phyloP scores from a whole-genome alignment of 2,113 vertebrate genomes.

The Myodes glareolus region DNA sequence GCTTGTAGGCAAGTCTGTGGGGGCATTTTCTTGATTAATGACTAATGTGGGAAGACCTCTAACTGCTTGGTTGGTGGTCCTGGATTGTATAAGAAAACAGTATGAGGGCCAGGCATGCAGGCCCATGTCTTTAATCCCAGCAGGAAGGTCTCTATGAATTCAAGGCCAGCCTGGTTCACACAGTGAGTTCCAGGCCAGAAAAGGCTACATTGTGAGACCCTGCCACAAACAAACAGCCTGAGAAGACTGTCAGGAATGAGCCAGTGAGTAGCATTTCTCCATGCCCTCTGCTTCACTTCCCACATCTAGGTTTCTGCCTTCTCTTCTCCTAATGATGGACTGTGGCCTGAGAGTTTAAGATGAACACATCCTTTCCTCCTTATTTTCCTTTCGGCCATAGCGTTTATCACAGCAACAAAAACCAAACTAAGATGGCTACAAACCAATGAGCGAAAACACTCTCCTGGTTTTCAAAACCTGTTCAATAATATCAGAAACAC shows the following conservation, averaged over 20 bases:
- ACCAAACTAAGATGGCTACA: background rate
- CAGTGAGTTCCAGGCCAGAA: background rate
- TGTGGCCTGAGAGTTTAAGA: background rate
- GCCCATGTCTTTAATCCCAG: background rate
- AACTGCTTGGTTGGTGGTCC: background rate
- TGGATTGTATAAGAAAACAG: background rate
- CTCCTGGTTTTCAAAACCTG: conserved; percentile 31
- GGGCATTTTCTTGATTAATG: background rate
- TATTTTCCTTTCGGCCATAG: no score
- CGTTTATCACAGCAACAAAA: background rate
- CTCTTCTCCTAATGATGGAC: background rate
- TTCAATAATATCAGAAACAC: background rate
- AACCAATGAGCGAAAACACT: conserved; percentile 13
- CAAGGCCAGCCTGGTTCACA: background rate
- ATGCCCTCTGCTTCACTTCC: background rate
- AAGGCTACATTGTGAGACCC: background rate
- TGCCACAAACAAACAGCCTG: background rate
- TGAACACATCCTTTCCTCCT: background rate
- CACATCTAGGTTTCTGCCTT: background rate
- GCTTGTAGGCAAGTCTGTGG: background rate
- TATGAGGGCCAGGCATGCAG: background rate
- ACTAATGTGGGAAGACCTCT: no score
- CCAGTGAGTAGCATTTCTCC: background rate
- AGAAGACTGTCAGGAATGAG: background rate
- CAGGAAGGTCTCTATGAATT: background rate